Percentiles rank a stretch among this genome's conserved stretches.
These are phyloP conservation scores for Acrossocheilus wenchowensis DNA, from an alignment of 2,797 vertebrate species.

Conservation along the genomic window DNA sequence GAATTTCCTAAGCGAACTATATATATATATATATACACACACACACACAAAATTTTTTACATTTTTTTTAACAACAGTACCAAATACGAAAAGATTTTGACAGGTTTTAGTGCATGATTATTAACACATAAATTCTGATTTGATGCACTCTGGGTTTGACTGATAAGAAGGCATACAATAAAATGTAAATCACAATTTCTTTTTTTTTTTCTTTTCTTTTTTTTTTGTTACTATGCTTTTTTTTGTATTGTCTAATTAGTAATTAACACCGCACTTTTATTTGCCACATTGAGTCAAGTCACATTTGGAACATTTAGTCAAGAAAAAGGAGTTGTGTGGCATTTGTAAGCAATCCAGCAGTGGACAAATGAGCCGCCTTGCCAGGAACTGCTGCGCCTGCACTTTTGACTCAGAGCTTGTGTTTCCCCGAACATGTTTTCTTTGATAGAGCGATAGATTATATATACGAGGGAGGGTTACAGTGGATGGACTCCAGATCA, in stretches of 20 bases:
- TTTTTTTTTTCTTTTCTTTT: neutral
- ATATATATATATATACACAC: neutral
- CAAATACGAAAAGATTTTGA: neutral
- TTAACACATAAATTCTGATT: neutral
- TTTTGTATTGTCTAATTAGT: neutral
- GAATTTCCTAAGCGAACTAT: neutral
- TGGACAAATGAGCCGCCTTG: slow-evolving; percentile 52
- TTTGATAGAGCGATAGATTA: slow-evolving; percentile 69
- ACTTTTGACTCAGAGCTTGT: slow-evolving; percentile 63
- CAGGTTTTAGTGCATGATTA: too few species aligned
- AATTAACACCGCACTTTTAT: neutral
- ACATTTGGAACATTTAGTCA: neutral
- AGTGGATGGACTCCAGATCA: slow-evolving; percentile 66
- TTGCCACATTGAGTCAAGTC: neutral
- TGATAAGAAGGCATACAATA: neutral
- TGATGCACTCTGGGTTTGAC: neutral
- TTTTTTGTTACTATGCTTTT: neutral
- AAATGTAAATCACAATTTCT: neutral
- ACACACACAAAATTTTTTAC: too few species aligned
- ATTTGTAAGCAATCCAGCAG: slow-evolving; percentile 8
- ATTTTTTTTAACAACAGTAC: too few species aligned
- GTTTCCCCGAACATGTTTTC: slow-evolving; percentile 66
- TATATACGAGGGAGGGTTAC: slow-evolving; percentile 68
- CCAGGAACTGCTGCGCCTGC: slow-evolving; percentile 57
- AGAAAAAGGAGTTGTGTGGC: neutral